phyloP scores from a whole-genome alignment of 2,797 vertebrate genomes.

The Eidolon dupreanum region DNA sequence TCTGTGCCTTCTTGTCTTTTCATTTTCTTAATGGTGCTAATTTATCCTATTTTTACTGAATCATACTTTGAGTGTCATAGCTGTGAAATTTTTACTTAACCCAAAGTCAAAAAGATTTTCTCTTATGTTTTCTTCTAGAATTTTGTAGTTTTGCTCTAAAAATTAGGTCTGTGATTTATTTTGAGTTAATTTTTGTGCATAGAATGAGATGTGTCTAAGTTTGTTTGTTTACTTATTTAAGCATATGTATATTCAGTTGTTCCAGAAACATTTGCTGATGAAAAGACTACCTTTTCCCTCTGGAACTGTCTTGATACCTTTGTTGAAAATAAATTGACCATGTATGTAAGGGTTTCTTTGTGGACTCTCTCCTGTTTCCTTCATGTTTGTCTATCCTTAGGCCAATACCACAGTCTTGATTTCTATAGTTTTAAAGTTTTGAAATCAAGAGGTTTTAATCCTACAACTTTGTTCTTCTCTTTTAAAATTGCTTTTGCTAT shows the following conservation, averaged over 20 bases:
- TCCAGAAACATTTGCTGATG: background rate
- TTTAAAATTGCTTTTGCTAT: background rate
- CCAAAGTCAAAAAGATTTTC: background rate
- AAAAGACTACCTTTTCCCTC: background rate
- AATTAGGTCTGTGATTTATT: background rate
- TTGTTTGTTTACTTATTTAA: background rate
- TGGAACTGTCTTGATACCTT: background rate
- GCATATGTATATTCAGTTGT: background rate
- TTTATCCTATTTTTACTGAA: background rate
- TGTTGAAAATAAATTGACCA: background rate
- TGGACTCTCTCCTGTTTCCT: background rate
- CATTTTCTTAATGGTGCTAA: background rate
- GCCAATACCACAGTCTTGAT: background rate
- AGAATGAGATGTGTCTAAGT: background rate
- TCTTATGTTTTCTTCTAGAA: background rate
- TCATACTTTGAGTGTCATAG: background rate
- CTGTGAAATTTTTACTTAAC: background rate
- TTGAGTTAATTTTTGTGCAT: background rate
- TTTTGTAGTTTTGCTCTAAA: slow-evolving; percentile 24
- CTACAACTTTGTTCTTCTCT: background rate
- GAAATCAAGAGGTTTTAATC: background rate
- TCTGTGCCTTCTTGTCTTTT: background rate
- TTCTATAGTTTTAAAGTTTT: slow-evolving; percentile 23
- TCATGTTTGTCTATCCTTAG: background rate
- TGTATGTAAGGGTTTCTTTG: background rate